Evolutionary conservation across 2,888 invertebrate species (phyloP).

Genomic region (Leucophenga maculata): DNA sequence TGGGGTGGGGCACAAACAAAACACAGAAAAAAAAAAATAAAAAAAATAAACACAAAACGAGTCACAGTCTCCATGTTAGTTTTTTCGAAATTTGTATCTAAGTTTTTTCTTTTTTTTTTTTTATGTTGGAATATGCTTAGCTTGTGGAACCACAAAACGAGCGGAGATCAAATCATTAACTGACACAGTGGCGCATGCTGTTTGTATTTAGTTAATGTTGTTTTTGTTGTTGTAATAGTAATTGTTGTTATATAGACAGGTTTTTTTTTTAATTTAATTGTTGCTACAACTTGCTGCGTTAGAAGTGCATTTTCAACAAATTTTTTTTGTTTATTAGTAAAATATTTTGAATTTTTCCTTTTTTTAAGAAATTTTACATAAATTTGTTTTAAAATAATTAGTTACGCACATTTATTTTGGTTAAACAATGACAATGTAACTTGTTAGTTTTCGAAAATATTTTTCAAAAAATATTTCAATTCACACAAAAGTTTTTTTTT

Average conservation of each 20-base stretch:
- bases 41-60: background rate
- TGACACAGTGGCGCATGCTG: conserved; percentile 19
- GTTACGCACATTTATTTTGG: conserved; percentile 16
- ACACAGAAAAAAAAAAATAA: too few species aligned
- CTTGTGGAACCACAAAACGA: background rate
- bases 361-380: background rate
- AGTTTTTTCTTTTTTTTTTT: too few species aligned
- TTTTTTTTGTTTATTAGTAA: background rate
- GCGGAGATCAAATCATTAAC: conserved; percentile 10
- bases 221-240: conserved; percentile 3
- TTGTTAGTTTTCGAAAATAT: too few species aligned
- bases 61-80: conserved; percentile 2
- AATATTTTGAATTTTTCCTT: background rate
- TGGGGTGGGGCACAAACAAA: conserved; percentile 11
- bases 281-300: conserved; percentile 2
- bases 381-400: conserved; percentile 8
- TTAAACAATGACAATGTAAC: background rate
- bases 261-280: background rate
- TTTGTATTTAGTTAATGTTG: background rate
- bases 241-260: conserved; percentile 4
- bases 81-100: background rate
- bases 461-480: too few species aligned
- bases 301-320: conserved; percentile 4
- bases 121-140: too few species aligned
- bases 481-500: background rate